Evolutionary conservation across 2,888 invertebrate species (phyloP), one percentile per base, ranked within the genome.

Genomic region (Orgyia antiqua): DNA sequence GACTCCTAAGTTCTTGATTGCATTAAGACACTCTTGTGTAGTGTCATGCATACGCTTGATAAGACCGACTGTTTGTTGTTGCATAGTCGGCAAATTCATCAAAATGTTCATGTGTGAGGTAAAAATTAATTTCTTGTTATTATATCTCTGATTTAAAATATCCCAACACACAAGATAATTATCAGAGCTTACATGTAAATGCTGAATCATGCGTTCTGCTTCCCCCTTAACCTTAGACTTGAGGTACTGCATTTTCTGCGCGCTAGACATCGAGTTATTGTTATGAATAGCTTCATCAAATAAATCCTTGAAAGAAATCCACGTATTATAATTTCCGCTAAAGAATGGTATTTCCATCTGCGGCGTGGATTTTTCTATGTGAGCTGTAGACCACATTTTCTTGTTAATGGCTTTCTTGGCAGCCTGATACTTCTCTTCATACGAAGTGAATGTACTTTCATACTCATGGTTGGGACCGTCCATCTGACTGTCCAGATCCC

Each of bases 1-100:
- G 18, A 31, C 31, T 26, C 31, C 26, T 7, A 31, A 10, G 9
- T 31, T 33, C 9, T 33, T 33, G 5, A 29, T 33, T 7, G n/a
- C n/a, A n/a, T n/a, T n/a, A n/a, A n/a, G n/a, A n/a, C n/a, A n/a
- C n/a, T n/a, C n/a, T n/a, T n/a, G n/a, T n/a, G n/a, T n/a, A n/a
- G n/a, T n/a, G n/a, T n/a, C n/a, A n/a, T n/a, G n/a, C n/a, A n/a
- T n/a, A n/a, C n/a, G n/a, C n/a, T n/a, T n/a, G n/a, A n/a, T n/a
- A n/a, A n/a, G n/a, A n/a, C n/a, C n/a, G n/a, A n/a, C n/a, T n/a
- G n/a, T n/a, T n/a, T n/a, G n/a, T n/a, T n/a, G n/a, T n/a, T n/a
- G n/a, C n/a, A n/a, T n/a, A n/a, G n/a, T n/a, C n/a, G n/a, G n/a
- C n/a, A n/a, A n/a, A n/a, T n/a, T n/a, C n/a, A n/a, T n/a, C n/a